Evolutionary conservation across 2,888 invertebrate genomes (phyloP), one percentile per base, ranked within the genome.

Genomic region (Caenorhabditis doughertyi): DNA sequence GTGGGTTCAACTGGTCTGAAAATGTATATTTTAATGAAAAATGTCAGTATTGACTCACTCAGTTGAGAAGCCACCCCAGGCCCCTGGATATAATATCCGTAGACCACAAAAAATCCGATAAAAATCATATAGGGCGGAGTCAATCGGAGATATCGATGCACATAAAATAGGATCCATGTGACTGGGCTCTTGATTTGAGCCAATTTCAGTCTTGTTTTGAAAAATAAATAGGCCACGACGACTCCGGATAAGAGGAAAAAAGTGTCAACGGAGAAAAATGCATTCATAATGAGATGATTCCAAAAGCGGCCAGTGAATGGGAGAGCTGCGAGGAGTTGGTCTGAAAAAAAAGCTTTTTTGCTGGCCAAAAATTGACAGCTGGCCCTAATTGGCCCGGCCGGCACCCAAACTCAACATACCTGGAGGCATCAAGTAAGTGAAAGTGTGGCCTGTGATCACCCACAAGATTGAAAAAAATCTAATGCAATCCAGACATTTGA

Each of bases 221-320:
- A 89, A 70, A 88, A 88, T 9, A 88, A 44, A 58, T 85, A 89
- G 7, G 88, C 47, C 3, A 89, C 81, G 4, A 89, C 81, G 21
- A 89, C 56, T 25, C 89, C 89, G 2, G 88, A 86, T 18, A 88
- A 47, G 29, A 88, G 71, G 73, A 89, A 89, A 72, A 89, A 89
- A 0, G 89, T 84, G 67, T 89, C 89, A 1, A 89, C 89, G 25
- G 87, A 79, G 25, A 85, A 68, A 21, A 83, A 79, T 9, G 87
- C 84, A 56, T 85, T 88, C 44, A 77, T 58, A 1, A 86, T 44
- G 21, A 81, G 53, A 49, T 81, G 81, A 47, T 81, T 81, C 81
- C 81, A 81, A 35, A 81, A 71, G 35, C 44, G 29, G 0, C 39
- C 51, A 21, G 64, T 56, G 51, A 81, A 55, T 11, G 44, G 49